Evolutionary conservation across 2,888 invertebrate species (phyloP).

Genomic region (Clepsis dumicolana): DNA sequence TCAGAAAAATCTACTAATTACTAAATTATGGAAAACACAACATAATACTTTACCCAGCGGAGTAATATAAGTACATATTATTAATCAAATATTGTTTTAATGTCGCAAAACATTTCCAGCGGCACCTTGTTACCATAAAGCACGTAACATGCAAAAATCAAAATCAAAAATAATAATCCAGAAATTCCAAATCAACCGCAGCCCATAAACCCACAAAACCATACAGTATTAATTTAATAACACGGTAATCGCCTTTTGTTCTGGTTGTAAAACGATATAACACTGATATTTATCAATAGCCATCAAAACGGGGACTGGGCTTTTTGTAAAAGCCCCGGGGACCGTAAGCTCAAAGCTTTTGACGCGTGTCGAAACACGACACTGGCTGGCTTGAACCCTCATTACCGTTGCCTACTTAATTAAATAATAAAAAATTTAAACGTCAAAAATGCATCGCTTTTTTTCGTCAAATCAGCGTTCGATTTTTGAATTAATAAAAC

Average conservation of each 20-base stretch:
- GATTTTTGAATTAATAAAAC: slow-evolving; percentile 45
- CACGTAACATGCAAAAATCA: background rate
- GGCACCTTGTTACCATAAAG: background rate
- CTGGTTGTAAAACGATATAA: slow-evolving; percentile 70
- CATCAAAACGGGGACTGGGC: slow-evolving; percentile 64
- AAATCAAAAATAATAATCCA: background rate
- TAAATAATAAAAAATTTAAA: slow-evolving; percentile 61
- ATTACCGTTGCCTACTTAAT: slow-evolving; percentile 69
- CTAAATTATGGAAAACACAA: too few species aligned
- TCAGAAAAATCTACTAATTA: too few species aligned
- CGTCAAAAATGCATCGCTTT: slow-evolving; percentile 32
- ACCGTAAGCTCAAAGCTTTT: slow-evolving; percentile 57
- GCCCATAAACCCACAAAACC: slow-evolving; percentile 31
- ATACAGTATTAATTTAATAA: slow-evolving; percentile 47
- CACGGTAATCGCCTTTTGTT: slow-evolving; percentile 52
- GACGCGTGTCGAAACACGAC: slow-evolving; percentile 76
- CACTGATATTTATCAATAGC: slow-evolving; percentile 71
- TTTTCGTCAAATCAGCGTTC: slow-evolving; percentile 45
- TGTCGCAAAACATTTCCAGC: background rate
- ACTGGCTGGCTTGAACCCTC: slow-evolving; percentile 65
- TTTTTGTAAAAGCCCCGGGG: slow-evolving; percentile 66
- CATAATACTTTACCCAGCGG: too few species aligned
- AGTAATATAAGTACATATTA: too few species aligned
- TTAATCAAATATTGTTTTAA: background rate
- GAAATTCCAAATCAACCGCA: slow-evolving; percentile 2